Evolutionary conservation across 2,797 vertebrate genomes (phyloP).

Genomic region (Enteromius anoplus): DNA sequence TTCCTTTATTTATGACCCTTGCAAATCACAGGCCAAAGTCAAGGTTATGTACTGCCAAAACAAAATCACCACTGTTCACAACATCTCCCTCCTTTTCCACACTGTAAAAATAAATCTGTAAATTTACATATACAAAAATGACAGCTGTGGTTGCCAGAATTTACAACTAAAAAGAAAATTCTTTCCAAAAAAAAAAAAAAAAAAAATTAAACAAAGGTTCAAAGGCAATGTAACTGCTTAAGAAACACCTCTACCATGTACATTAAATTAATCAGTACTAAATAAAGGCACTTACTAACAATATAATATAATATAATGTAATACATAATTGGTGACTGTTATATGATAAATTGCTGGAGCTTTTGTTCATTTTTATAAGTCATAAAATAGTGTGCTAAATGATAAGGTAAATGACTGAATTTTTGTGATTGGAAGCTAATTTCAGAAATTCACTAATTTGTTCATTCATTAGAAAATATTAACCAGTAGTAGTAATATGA

Average conservation of each 20-base stretch:
- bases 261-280: neutral
- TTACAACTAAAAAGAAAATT: no score
- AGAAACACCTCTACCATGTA: neutral
- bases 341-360: neutral
- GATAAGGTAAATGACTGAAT: neutral
- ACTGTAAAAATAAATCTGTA: no score
- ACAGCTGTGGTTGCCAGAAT: no score
- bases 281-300: neutral
- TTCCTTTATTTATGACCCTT: neutral
- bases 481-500: neutral
- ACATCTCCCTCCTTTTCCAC: no score
- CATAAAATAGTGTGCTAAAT: neutral
- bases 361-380: conserved; percentile 18
- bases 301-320: neutral
- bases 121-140: no score
- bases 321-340: neutral
- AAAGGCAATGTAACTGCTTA: no score
- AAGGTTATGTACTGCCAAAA: neutral
- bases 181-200: no score
- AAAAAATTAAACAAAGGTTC: no score
- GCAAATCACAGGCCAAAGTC: neutral
- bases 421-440: neutral
- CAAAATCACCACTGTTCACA: neutral
- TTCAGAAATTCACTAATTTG: neutral
- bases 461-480: conserved; percentile 13